phyloP scores from a whole-genome alignment of 2,797 vertebrate genomes.

The Anableps anableps region DNA sequence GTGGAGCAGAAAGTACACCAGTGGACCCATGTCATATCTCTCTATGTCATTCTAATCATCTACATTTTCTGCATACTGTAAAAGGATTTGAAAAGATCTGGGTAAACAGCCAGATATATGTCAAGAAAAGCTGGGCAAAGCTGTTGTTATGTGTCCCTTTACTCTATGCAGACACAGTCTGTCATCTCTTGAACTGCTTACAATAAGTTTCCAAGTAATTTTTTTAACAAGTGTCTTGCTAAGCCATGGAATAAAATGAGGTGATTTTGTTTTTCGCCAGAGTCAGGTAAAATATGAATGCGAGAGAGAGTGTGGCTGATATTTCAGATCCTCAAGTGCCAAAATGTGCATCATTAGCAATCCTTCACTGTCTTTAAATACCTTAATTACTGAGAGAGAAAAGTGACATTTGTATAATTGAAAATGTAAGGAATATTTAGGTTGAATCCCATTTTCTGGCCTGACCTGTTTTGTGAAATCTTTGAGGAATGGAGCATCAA shows the following conservation, averaged over 20 bases:
- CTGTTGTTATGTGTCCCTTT: conserved; percentile 75
- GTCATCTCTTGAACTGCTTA: conserved; percentile 71
- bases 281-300: conserved; percentile 66
- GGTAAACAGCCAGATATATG: conserved; percentile 47
- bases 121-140: conserved; percentile 56
- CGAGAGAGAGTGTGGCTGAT: conserved; percentile 69
- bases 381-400: conserved; percentile 27
- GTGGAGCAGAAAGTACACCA: conserved; percentile 87
- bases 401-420: neutral
- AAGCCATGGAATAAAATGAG: conserved; percentile 64
- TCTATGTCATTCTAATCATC: conserved; percentile 86
- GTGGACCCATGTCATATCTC: conserved; percentile 87
- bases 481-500: neutral
- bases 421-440: neutral
- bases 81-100: conserved; percentile 57
- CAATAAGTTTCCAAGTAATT: conserved; percentile 64
- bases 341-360: conserved; percentile 66
- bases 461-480: neutral
- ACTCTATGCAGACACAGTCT: conserved; percentile 80
- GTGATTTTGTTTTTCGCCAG: conserved; percentile 47
- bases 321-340: conserved; percentile 78
- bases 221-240: conserved; percentile 71
- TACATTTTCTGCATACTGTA: conserved; percentile 55
- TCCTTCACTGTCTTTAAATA: conserved; percentile 51
- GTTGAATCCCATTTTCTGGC: neutral